phyloP scores from a whole-genome alignment of 1,140 invertebrate species.

The Drusus annulatus region DNA sequence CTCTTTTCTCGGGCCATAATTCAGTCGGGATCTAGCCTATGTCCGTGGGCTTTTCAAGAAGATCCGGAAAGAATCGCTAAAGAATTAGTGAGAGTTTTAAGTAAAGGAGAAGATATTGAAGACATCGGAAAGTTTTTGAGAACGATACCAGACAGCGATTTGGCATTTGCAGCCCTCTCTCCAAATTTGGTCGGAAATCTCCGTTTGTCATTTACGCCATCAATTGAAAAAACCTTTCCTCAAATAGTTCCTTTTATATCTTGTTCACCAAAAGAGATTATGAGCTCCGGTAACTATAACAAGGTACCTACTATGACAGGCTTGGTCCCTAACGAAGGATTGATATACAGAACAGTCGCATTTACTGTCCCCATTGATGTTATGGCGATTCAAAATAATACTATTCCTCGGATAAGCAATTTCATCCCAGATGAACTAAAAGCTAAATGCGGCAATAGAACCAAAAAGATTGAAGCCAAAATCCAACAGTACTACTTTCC shows the following conservation, averaged over 20 bases:
- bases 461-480: not conserved
- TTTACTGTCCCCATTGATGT: not conserved
- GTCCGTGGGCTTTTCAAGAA: conserved; percentile 62
- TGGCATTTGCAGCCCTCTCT: not conserved
- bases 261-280: not conserved
- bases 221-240: not conserved
- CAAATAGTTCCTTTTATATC: not conserved
- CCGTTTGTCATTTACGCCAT: not conserved
- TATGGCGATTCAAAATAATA: not conserved
- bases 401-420: not conserved
- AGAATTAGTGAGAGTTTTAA: too few relatives aligned
- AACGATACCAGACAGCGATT: not conserved
- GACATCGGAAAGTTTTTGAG: too few relatives aligned
- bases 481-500: not conserved
- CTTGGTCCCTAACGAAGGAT: not conserved
- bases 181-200: not conserved
- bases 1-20: conserved; percentile 74
- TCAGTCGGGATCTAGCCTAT: conserved; percentile 71
- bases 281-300: not conserved
- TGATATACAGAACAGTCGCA: not conserved
- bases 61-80: too few relatives aligned
- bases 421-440: not conserved
- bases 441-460: not conserved
- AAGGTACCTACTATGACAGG: not conserved
- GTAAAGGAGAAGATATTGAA: too few relatives aligned